phyloP scores from a whole-genome alignment of 2,888 invertebrate species.

The Pyrrhia umbra region DNA sequence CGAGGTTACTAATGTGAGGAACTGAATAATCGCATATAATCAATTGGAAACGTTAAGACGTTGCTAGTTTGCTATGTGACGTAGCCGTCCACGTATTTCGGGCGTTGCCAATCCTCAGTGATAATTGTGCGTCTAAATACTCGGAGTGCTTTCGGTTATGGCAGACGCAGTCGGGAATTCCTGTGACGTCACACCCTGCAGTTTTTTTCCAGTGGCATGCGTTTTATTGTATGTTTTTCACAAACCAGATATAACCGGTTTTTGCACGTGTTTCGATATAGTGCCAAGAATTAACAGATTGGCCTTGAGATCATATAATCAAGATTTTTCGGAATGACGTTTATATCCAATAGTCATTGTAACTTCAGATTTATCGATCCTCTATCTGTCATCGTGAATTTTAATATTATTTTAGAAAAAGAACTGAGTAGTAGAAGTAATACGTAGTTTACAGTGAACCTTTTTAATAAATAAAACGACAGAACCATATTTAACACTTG shows the following conservation, averaged over 20 bases:
- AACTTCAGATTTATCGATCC: neutral
- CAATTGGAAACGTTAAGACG: constrained; percentile 52
- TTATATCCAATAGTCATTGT: neutral
- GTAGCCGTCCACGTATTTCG: constrained; percentile 53
- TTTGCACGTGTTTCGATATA: neutral
- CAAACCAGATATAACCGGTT: constrained; percentile 11
- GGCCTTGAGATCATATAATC: neutral
- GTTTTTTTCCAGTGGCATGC: constrained; percentile 11
- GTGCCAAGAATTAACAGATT: constrained; percentile 33
- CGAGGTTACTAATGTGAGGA: constrained; percentile 17
- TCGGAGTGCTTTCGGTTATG: constrained; percentile 22
- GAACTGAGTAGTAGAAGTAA: too few relatives aligned
- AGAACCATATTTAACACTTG: too few relatives aligned
- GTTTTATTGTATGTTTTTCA: constrained; percentile 5
- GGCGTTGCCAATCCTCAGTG: constrained; percentile 53
- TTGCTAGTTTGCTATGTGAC: constrained; percentile 54
- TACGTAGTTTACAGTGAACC: too few relatives aligned
- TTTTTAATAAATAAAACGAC: too few relatives aligned
- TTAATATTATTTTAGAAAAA: neutral
- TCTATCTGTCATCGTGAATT: neutral
- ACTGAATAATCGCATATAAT: constrained; percentile 50
- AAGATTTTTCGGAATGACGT: neutral
- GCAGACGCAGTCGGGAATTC: constrained; percentile 38
- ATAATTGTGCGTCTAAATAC: constrained; percentile 45
- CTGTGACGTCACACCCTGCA: constrained; percentile 31